Conservation (phyloP, 2,888 invertebrate species). For the Cosmorhoe ocellata region DNA sequence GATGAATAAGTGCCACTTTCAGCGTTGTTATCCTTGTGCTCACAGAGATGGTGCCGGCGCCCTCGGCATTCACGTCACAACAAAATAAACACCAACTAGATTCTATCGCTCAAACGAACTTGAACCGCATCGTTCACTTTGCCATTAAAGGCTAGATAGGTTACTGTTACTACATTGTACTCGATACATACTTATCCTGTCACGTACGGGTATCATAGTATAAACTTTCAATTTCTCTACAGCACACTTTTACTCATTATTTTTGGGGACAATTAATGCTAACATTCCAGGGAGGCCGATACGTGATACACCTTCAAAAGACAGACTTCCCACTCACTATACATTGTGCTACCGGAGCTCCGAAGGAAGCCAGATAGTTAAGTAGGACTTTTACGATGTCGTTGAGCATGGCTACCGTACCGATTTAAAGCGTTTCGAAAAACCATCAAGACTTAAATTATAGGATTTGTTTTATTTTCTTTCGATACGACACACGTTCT, state of each 20-base stretch:
- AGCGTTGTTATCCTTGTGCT: conserved; percentile 31
- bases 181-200: conserved; percentile 43
- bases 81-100: conserved; percentile 66
- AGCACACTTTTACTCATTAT: conserved; percentile 43
- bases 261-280: conserved; percentile 40
- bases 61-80: conserved; percentile 62
- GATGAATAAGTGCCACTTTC: conserved; percentile 29
- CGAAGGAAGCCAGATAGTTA: conserved; percentile 42
- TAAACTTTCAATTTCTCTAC: conserved; percentile 45
- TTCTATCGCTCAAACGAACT: conserved; percentile 60
- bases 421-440: conserved; percentile 44
- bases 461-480: conserved; percentile 12
- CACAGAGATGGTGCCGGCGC: conserved; percentile 56
- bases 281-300: conserved; percentile 40
- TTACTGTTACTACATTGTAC: conserved; percentile 29
- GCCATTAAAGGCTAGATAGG: conserved; percentile 46
- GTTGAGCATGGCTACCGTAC: conserved; percentile 51
- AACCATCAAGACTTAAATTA: conserved; percentile 35
- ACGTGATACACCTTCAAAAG: conserved; percentile 63
- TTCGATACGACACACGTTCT: conserved; percentile 12
- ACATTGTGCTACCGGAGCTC: conserved; percentile 39
- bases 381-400: conserved; percentile 43
- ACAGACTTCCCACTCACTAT: conserved; percentile 35
- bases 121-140: conserved; percentile 58
- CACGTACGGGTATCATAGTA: conserved; percentile 41